Conservation (phyloP, 2,113 vertebrate genomes). For the Pantherophis guttatus region DNA sequence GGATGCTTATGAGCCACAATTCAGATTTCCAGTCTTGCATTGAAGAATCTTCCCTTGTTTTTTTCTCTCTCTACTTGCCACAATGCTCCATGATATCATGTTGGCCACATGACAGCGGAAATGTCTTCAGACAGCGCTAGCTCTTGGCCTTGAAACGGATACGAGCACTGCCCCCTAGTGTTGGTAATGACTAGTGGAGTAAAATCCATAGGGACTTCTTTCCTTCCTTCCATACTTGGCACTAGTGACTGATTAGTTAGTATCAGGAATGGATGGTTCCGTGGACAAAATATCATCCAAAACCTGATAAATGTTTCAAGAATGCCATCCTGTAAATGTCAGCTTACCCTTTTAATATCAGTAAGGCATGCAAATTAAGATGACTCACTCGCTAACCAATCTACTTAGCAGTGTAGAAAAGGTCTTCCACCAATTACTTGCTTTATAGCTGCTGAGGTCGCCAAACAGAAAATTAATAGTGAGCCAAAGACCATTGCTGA, state of each 20-base stretch:
- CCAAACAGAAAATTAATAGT: background rate
- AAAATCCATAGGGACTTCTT: background rate
- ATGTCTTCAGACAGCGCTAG: too few species aligned
- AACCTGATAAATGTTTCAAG: background rate
- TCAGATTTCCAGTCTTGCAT: background rate
- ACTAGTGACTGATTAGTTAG: background rate
- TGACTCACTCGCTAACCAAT: background rate
- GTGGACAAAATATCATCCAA: background rate
- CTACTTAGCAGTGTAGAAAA: background rate
- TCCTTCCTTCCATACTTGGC: background rate
- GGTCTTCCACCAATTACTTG: background rate
- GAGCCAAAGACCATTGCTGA: background rate
- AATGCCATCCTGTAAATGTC: background rate
- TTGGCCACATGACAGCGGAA: too few species aligned
- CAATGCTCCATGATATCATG: too few species aligned
- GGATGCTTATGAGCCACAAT: background rate
- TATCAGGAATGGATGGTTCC: background rate
- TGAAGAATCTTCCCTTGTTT: background rate
- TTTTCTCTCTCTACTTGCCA: background rate
- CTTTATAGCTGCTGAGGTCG: background rate
- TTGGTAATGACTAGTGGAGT: background rate
- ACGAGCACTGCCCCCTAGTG: too few species aligned
- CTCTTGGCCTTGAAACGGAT: too few species aligned
- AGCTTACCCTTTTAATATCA: background rate
- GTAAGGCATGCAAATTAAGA: background rate